Evolutionary conservation across 1,140 invertebrate genomes (phyloP).

Genomic region (Maniola jurtina): DNA sequence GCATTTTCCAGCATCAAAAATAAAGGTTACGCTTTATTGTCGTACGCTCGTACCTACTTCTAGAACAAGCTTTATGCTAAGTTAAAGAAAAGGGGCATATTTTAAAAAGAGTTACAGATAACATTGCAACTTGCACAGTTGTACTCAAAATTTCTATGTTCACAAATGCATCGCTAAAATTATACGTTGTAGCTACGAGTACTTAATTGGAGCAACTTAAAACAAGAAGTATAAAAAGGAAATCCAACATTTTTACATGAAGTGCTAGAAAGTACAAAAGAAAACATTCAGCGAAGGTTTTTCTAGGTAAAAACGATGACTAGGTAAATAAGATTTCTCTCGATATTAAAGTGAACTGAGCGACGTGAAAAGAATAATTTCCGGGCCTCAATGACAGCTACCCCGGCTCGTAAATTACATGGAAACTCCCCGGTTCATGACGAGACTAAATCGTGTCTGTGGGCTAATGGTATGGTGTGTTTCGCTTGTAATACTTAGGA

Average conservation of each 20-base stretch:
- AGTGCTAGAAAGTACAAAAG: background rate
- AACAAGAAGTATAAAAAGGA: background rate
- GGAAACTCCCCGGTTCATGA: slow-evolving; percentile 23
- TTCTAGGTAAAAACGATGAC: slow-evolving; percentile 1
- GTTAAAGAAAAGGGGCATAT: too few species aligned
- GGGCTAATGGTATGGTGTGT: background rate
- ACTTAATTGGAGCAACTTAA: too few species aligned
- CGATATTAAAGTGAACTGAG: slow-evolving; percentile 37
- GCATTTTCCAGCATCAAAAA: too few species aligned
- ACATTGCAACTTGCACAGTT: too few species aligned
- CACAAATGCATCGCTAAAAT: too few species aligned
- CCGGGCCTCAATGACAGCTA: slow-evolving; percentile 38
- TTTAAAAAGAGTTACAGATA: too few species aligned
- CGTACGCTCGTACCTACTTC: too few species aligned
- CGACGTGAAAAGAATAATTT: slow-evolving; percentile 44
- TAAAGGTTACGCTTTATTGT: too few species aligned
- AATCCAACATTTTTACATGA: background rate
- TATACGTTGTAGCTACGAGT: too few species aligned
- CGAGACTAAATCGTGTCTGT: slow-evolving; percentile 24
- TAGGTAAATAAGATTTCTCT: slow-evolving; percentile 30
- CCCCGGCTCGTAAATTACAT: slow-evolving; percentile 35
- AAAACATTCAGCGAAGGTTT: background rate
- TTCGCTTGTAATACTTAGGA: background rate
- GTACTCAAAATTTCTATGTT: too few species aligned
- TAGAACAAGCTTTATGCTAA: too few species aligned